Evolutionary conservation across 2,113 vertebrate genomes (phyloP).

Genomic region (Cariama cristata): DNA sequence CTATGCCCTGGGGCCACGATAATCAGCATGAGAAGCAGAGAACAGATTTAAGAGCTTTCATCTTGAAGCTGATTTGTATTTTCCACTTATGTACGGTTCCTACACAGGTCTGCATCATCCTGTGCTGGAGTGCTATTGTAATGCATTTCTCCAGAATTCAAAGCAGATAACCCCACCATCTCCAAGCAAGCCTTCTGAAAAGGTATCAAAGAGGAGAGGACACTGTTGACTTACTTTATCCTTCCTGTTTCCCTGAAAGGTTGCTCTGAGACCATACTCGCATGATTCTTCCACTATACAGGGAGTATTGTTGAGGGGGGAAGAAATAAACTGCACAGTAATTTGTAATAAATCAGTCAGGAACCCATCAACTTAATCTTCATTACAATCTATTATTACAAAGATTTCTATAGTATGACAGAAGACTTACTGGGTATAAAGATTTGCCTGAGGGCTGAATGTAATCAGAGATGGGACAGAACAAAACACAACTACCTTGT

Average conservation of each 20-base stretch:
- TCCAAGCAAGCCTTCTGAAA: not conserved
- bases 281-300: not conserved
- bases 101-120: not conserved
- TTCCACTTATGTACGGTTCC: not conserved
- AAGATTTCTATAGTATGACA: slow-evolving; percentile 48
- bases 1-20: slow-evolving; percentile 16
- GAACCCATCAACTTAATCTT: slow-evolving; percentile 55
- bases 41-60: slow-evolving; percentile 53
- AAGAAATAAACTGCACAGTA: not conserved
- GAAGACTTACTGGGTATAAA: slow-evolving; percentile 50
- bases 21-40: slow-evolving; percentile 27
- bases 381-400: slow-evolving; percentile 57
- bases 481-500: slow-evolving; percentile 40
- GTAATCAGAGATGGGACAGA: slow-evolving; percentile 46
- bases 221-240: not conserved
- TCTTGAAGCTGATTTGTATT: slow-evolving; percentile 46
- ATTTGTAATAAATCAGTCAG: slow-evolving; percentile 60
- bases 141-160: not conserved
- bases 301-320: not conserved
- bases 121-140: not conserved
- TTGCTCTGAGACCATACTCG: not conserved
- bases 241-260: not conserved
- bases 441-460: slow-evolving; percentile 57
- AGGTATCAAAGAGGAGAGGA: not conserved
- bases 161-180: not conserved